These are phyloP conservation scores for Ligdia adustata DNA, from an alignment of 2,888 invertebrate genomes.

Conservation along the genomic window DNA sequence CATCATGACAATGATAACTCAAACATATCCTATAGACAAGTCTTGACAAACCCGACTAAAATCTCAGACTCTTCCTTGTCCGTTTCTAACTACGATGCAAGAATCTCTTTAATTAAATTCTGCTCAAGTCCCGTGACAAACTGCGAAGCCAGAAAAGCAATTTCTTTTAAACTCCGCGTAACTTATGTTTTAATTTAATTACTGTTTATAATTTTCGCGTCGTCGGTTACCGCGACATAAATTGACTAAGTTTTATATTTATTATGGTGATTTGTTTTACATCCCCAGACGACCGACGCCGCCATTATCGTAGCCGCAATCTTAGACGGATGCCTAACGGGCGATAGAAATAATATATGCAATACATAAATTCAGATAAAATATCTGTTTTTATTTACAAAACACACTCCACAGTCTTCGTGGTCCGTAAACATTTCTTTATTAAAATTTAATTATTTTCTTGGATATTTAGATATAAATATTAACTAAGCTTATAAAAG, in stretches of 20 bases:
- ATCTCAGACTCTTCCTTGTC: too few species aligned
- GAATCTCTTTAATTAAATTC: conserved; percentile 64
- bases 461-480: too few species aligned
- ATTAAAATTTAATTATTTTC: too few species aligned
- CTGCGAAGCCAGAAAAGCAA: conserved; percentile 57
- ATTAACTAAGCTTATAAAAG: too few species aligned
- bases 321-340: conserved; percentile 5
- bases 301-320: conserved; percentile 45
- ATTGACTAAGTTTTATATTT: conserved; percentile 78
- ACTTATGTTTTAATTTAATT: conserved; percentile 78
- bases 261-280: conserved; percentile 62
- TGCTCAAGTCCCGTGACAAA: conserved; percentile 59
- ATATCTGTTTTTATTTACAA: too few species aligned
- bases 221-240: conserved; percentile 56
- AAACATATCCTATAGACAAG: too few species aligned
- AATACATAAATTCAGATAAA: too few species aligned
- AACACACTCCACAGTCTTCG: too few species aligned
- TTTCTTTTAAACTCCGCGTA: conserved; percentile 71
- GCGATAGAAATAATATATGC: too few species aligned
- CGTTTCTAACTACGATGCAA: conserved; percentile 11
- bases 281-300: conserved; percentile 56
- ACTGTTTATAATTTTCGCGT: conserved; percentile 71
- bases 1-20: too few species aligned
- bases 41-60: too few species aligned
- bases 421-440: too few species aligned